A percentile compares a stretch with the other conserved stretches of the same genome.
Evolutionary conservation across 2,888 invertebrate genomes (phyloP).

Genomic region (Orchesella flavescens): DNA sequence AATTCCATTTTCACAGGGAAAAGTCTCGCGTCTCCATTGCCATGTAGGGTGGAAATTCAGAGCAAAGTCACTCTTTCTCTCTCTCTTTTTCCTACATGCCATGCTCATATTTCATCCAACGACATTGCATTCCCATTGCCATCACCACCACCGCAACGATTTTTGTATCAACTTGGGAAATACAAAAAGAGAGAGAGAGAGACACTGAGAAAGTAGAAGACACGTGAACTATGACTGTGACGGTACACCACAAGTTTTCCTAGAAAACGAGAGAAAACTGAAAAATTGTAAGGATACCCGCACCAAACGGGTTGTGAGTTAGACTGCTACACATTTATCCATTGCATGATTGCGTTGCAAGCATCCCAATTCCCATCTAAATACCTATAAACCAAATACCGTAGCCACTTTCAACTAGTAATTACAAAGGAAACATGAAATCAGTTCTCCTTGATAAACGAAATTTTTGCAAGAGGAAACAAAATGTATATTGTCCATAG

Average conservation of each 20-base stretch:
- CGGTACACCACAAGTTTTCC: not conserved
- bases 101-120: constrained; percentile 65
- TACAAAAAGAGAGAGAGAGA: not conserved
- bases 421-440: no score
- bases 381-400: no score
- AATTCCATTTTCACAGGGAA: constrained; percentile 52
- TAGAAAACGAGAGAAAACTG: not conserved
- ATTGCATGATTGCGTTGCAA: no score
- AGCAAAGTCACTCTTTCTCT: no score
- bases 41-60: not conserved
- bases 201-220: not conserved
- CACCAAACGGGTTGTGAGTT: no score
- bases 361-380: no score
- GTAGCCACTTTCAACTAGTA: no score
- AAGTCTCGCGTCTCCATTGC: not conserved
- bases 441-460: no score
- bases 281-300: not conserved
- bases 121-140: constrained; percentile 51
- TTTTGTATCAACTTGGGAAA: not conserved
- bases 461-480: no score
- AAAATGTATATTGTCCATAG: no score
- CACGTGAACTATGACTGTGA: not conserved
- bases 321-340: no score
- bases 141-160: constrained; percentile 25
- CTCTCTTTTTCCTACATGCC: constrained; percentile 39